These are phyloP conservation scores for Clytia hemisphaerica DNA, from an alignment of 30 jellyfish, hydroid and myxozoan genomes.

Conservation along the genomic window DNA sequence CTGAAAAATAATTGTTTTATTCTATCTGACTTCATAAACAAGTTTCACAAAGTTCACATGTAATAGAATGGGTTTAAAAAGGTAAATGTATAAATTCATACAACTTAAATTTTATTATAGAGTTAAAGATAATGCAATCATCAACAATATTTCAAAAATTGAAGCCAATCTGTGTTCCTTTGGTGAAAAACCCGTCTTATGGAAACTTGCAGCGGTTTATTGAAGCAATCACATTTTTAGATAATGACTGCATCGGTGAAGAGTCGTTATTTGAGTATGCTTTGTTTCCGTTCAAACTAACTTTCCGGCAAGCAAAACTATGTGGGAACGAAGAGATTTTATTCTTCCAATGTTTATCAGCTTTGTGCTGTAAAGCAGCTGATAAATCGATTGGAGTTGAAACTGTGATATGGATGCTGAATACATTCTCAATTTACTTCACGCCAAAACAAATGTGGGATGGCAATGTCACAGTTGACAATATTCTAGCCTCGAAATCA, in stretches of 20 bases:
- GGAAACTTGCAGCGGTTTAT: conserved; percentile 13
- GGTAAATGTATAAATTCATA: too few relatives aligned
- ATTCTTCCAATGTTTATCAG: conserved; percentile 23
- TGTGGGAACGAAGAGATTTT: conserved; percentile 22
- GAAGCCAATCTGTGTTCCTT: conserved; percentile 53
- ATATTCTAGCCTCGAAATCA: background rate
- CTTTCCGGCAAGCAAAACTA: conserved; percentile 34
- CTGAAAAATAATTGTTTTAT: too few relatives aligned
- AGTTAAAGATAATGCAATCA: too few relatives aligned
- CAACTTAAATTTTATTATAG: too few relatives aligned
- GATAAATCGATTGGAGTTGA: background rate
- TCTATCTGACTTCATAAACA: too few relatives aligned
- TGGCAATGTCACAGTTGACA: background rate
- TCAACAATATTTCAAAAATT: conserved; percentile 43
- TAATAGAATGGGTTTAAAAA: too few relatives aligned
- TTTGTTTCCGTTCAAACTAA: conserved; percentile 59
- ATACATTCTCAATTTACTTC: conserved; percentile 8
- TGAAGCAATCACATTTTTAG: conserved; percentile 18
- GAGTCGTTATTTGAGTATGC: conserved; percentile 46
- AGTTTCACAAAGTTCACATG: too few relatives aligned
- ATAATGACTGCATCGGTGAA: conserved; percentile 19
- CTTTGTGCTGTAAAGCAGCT: background rate
- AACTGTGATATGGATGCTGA: conserved; percentile 12
- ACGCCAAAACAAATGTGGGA: background rate
- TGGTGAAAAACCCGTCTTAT: conserved; percentile 52